These are phyloP conservation scores for Pissodes strobi DNA, from an alignment of 1,140 invertebrate genomes.

Conservation along the genomic window DNA sequence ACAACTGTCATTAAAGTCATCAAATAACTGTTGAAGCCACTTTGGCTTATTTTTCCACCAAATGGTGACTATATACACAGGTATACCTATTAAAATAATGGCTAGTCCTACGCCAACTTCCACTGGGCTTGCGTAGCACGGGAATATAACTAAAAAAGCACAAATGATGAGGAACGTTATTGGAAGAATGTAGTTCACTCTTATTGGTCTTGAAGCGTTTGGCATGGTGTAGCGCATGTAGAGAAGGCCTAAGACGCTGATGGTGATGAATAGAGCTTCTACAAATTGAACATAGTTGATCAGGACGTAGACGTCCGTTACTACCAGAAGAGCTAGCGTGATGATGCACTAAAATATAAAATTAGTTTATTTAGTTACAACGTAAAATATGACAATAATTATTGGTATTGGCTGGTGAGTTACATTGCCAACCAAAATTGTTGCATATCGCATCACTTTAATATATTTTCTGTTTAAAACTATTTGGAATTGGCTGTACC, in stretches of 20 bases:
- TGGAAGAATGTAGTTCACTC: slow-evolving; percentile 77
- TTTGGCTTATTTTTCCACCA: slow-evolving; percentile 81
- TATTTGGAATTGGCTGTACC: too few relatives aligned
- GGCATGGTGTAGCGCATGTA: slow-evolving; percentile 83
- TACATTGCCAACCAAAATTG: not conserved
- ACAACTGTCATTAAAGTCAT: slow-evolving; percentile 68
- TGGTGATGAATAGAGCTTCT: slow-evolving; percentile 89
- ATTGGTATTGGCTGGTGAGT: not conserved
- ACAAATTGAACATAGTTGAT: slow-evolving; percentile 95
- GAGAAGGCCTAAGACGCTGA: slow-evolving; percentile 84
- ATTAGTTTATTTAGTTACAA: not conserved
- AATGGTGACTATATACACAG: slow-evolving; percentile 88
- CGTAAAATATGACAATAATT: not conserved
- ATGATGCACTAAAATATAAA: slow-evolving; percentile 68
- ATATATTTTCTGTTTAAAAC: not conserved
- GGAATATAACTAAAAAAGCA: slow-evolving; percentile 79
- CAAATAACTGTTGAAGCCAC: slow-evolving; percentile 62
- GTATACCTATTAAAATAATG: slow-evolving; percentile 87
- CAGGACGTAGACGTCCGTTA: slow-evolving; percentile 84
- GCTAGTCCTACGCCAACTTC: slow-evolving; percentile 83
- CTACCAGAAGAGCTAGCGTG: slow-evolving; percentile 80
- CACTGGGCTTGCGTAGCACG: slow-evolving; percentile 74
- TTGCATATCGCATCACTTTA: not conserved
- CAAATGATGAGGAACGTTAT: slow-evolving; percentile 84
- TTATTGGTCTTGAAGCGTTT: slow-evolving; percentile 77